Conservation (phyloP, 2,888 invertebrate genomes). For the Dioctria linearis region DNA sequence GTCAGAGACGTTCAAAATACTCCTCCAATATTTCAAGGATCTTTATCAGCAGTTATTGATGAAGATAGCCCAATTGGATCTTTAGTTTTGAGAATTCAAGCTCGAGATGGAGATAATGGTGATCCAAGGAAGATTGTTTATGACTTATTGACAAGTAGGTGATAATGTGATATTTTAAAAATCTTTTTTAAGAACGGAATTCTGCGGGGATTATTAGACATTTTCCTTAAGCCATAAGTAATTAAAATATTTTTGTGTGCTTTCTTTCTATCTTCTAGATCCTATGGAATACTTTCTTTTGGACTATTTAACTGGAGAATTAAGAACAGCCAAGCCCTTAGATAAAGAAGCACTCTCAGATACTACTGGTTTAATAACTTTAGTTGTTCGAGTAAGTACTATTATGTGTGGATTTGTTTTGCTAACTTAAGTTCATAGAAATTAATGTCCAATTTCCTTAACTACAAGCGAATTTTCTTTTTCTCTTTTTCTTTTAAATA, state of each 20-base stretch:
- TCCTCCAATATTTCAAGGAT: conserved; percentile 87
- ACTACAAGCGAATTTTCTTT: no score
- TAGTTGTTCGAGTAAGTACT: conserved; percentile 79
- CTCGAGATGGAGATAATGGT: conserved; percentile 88
- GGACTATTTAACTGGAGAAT: conserved; percentile 83
- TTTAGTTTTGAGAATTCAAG: conserved; percentile 83
- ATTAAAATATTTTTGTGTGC: neutral
- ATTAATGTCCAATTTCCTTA: no score
- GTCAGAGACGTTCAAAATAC: conserved; percentile 90
- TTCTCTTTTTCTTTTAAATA: no score
- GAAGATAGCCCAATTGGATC: conserved; percentile 90
- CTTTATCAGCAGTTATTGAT: conserved; percentile 82
- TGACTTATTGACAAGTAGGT: conserved; percentile 85
- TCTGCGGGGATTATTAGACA: neutral
- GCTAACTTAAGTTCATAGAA: neutral
- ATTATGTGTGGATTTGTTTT: neutral
- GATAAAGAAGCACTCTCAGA: conserved; percentile 88
- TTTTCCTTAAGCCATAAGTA: neutral
- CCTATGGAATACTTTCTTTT: conserved; percentile 89
- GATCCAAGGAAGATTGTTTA: conserved; percentile 84
- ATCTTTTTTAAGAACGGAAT: neutral
- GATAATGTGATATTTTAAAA: neutral
- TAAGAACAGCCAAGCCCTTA: conserved; percentile 86
- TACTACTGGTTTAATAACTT: conserved; percentile 83
- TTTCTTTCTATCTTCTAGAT: conserved; percentile 74